phyloP scores from a whole-genome alignment of 2,113 vertebrate genomes.

The Leiothrix lutea region DNA sequence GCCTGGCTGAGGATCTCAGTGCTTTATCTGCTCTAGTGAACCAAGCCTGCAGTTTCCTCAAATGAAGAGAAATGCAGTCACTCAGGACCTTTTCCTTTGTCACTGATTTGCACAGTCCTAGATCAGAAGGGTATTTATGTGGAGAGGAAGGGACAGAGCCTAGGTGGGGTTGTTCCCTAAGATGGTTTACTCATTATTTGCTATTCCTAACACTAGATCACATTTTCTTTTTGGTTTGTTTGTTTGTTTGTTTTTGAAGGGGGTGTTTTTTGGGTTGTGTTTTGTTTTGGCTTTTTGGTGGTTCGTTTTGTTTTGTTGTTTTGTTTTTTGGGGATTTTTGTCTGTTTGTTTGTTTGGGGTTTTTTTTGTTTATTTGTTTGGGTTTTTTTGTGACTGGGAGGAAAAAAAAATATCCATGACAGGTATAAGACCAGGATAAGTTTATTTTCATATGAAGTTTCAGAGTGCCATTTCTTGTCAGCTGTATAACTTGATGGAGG shows the following conservation, averaged over 20 bases:
- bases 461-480: not conserved
- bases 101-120: not conserved
- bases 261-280: not conserved
- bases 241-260: not conserved
- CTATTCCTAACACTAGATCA: not conserved
- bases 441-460: not conserved
- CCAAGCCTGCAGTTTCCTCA: slow-evolving; percentile 12
- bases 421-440: not conserved
- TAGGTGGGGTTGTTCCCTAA: not conserved
- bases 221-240: not conserved
- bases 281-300: not conserved
- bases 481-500: not conserved
- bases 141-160: not conserved
- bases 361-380: not conserved
- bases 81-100: slow-evolving; percentile 1
- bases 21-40: slow-evolving; percentile 59
- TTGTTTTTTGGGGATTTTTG: not conserved
- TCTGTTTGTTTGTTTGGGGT: not conserved
- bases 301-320: not conserved
- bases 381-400: not conserved
- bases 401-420: not conserved
- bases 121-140: not conserved
- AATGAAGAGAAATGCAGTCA: not conserved
- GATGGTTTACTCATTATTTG: not conserved
- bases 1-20: slow-evolving; percentile 37